Evolutionary conservation across 2,888 invertebrate genomes (phyloP).

Genomic region (Paralinhomoeus sp.): DNA sequence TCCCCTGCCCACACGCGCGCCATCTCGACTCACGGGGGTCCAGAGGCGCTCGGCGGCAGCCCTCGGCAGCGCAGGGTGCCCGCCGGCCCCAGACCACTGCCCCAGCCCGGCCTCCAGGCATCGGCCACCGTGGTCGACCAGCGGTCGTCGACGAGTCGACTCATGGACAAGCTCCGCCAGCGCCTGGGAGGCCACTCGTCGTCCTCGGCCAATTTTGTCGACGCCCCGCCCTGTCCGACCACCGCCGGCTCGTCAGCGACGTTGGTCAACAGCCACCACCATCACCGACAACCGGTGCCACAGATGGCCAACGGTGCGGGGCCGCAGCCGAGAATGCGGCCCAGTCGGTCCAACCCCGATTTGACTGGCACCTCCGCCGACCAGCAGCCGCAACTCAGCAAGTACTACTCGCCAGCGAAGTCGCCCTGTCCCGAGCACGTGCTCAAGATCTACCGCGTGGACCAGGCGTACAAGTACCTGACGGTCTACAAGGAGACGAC

Average conservation of each 20-base stretch:
- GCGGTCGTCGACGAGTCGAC: no score
- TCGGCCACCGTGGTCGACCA: no score
- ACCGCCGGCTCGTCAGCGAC: constrained; percentile 10
- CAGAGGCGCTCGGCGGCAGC: no score
- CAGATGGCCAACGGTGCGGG: no score
- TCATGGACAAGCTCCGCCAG: not conserved
- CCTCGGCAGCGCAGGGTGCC: no score
- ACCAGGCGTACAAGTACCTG: constrained; percentile 91
- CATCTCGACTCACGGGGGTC: no score
- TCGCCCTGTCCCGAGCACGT: constrained; percentile 68
- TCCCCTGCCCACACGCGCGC: no score
- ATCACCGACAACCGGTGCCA: no score
- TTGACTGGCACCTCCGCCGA: constrained; percentile 8
- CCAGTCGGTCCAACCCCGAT: constrained; percentile 27
- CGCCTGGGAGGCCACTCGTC: not conserved
- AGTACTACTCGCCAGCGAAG: constrained; percentile 16
- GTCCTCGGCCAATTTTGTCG: not conserved
- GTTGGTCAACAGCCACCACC: not conserved
- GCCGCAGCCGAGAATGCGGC: constrained; percentile 15
- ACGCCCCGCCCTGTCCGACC: no score
- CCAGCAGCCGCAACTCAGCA: constrained; percentile 7
- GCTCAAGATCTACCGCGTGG: constrained; percentile 63
- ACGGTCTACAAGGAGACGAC: constrained; percentile 65
- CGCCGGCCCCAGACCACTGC: no score
- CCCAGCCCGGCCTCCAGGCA: no score